A percentile compares a stretch with the other conserved stretches of the same genome.
Evolutionary conservation across 2,888 invertebrate genomes (phyloP).

Genomic region (Odontomyia ornata): DNA sequence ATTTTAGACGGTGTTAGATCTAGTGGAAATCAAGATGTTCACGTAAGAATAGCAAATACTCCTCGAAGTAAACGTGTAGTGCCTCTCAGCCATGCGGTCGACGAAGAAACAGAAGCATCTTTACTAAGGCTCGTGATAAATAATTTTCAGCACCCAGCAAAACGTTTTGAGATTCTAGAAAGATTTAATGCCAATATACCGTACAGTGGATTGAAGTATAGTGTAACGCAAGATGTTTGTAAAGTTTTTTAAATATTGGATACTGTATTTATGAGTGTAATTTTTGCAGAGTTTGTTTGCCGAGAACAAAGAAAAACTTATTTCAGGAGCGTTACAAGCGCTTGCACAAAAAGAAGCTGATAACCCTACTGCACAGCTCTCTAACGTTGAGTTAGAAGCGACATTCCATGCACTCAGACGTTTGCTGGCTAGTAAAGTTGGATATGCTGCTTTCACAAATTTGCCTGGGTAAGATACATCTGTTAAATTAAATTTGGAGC

Average conservation of each 20-base stretch:
- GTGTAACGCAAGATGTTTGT: slow-evolving; percentile 94
- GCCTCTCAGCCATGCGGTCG: slow-evolving; percentile 88
- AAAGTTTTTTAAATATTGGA: slow-evolving; percentile 39
- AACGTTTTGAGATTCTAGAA: slow-evolving; percentile 82
- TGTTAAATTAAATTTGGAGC: background rate
- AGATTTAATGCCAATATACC: slow-evolving; percentile 98
- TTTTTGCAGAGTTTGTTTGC: slow-evolving; percentile 88
- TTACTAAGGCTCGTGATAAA: slow-evolving; percentile 72
- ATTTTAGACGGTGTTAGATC: slow-evolving; percentile 95
- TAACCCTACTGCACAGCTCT: slow-evolving; percentile 67
- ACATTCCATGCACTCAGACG: slow-evolving; percentile 94
- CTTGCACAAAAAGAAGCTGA: slow-evolving; percentile 78
- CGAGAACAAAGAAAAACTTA: slow-evolving; percentile 97
- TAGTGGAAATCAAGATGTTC: slow-evolving; percentile 95
- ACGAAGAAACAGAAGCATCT: slow-evolving; percentile 95
- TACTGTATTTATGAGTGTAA: slow-evolving; percentile 24
- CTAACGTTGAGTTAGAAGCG: slow-evolving; percentile 84
- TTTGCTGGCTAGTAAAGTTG: slow-evolving; percentile 96
- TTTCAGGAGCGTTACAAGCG: slow-evolving; percentile 87
- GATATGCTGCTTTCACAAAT: slow-evolving; percentile 94
- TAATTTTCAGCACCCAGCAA: slow-evolving; percentile 66
- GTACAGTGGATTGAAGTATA: slow-evolving; percentile 96
- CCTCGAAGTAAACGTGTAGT: slow-evolving; percentile 88
- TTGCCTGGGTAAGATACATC: slow-evolving; percentile 76
- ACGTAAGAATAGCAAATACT: slow-evolving; percentile 86